phyloP scores from a whole-genome alignment of 2,888 invertebrate species.

The Sussaba pulchella region DNA sequence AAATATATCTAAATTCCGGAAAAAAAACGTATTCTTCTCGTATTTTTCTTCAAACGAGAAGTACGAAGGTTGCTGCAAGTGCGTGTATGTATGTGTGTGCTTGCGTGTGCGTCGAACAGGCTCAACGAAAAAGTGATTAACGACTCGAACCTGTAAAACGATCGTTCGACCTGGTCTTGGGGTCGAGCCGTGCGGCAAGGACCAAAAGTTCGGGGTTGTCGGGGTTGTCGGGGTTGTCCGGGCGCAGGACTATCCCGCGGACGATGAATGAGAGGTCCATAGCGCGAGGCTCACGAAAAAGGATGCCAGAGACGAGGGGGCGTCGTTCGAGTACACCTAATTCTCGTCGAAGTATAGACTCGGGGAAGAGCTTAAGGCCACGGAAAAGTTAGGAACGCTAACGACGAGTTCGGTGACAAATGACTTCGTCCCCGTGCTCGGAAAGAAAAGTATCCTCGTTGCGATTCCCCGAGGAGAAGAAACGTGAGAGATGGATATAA shows the following conservation, averaged over 20 bases:
- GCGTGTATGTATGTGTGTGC: not conserved
- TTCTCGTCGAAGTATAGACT: slow-evolving; percentile 48
- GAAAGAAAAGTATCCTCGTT: slow-evolving; percentile 57
- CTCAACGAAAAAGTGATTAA: slow-evolving; percentile 54
- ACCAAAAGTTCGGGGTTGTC: slow-evolving; percentile 53
- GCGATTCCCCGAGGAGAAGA: slow-evolving; percentile 51
- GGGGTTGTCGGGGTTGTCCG: slow-evolving; percentile 50
- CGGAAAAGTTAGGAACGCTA: slow-evolving; percentile 64
- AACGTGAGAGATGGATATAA: slow-evolving; percentile 40
- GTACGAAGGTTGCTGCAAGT: not conserved
- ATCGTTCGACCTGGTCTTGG: slow-evolving; percentile 36
- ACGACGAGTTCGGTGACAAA: slow-evolving; percentile 68
- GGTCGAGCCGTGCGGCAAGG: slow-evolving; percentile 30
- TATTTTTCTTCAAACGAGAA: not conserved
- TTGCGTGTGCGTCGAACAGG: not conserved
- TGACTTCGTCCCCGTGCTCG: slow-evolving; percentile 58
- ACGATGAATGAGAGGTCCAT: slow-evolving; percentile 27
- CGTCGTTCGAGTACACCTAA: slow-evolving; percentile 43
- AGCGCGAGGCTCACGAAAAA: too few relatives aligned
- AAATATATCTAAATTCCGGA: not conserved
- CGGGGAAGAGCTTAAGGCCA: slow-evolving; percentile 55
- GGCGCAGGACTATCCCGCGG: slow-evolving; percentile 49
- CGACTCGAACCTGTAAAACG: slow-evolving; percentile 59
- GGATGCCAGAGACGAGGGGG: slow-evolving; percentile 10
- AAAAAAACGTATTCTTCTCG: not conserved